Conservation (phyloP, 2,888 invertebrate genomes). For the Temnothorax unifasciatus region DNA sequence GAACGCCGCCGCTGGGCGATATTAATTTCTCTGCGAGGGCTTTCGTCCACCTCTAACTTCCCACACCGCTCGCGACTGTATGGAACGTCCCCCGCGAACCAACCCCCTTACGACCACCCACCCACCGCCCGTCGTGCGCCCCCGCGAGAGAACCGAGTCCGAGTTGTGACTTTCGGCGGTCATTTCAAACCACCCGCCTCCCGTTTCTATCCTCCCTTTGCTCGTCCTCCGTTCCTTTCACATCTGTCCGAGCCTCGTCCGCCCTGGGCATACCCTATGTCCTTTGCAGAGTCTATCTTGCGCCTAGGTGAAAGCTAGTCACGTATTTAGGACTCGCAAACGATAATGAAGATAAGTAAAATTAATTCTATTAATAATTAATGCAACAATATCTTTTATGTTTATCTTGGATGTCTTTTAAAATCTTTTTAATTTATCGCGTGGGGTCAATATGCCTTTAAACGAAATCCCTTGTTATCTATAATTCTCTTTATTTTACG, state of each 20-base stretch:
- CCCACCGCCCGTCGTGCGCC: constrained; percentile 43
- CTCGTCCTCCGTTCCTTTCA: constrained; percentile 55
- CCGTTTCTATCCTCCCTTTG: constrained; percentile 42
- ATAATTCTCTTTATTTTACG: background rate
- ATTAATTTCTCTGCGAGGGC: constrained; percentile 82
- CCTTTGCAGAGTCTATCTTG: constrained; percentile 33
- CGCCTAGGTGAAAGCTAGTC: background rate
- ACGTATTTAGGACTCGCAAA: background rate
- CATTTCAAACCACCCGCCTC: constrained; percentile 69
- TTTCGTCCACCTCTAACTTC: constrained; percentile 73
- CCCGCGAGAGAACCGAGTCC: constrained; percentile 65
- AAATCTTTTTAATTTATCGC: background rate
- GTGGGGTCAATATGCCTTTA: background rate
- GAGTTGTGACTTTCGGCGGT: constrained; percentile 78
- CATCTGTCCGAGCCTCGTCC: constrained; percentile 41
- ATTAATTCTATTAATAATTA: background rate
- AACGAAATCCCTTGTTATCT: background rate
- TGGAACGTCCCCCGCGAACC: constrained; percentile 71
- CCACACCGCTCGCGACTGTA: constrained; percentile 63
- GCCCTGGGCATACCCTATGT: constrained; percentile 27
- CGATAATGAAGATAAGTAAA: constrained; percentile 10
- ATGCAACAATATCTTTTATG: background rate
- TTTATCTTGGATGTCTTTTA: background rate
- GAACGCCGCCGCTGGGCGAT: constrained; percentile 80
- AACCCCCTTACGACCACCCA: constrained; percentile 38